Evolutionary conservation across 2,888 invertebrate species (phyloP), one percentile per base, ranked within the genome.

Genomic region (Augochlorella aurata): DNA sequence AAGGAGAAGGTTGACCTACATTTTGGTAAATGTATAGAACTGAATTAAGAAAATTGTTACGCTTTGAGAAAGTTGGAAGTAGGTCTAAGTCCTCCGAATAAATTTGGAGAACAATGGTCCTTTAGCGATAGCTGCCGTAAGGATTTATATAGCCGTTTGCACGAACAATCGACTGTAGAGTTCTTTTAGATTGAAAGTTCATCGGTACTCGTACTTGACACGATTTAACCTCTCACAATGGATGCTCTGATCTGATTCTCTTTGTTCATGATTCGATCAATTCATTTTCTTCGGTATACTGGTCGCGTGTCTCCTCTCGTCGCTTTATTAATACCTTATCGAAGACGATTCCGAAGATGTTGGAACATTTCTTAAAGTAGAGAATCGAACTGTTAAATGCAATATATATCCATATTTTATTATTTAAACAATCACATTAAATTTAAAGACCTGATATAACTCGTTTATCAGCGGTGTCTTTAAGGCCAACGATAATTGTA

Each of bases 261-360:
- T 45, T 38, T 16, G 69, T 44, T 65, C 63, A 44, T 80, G 75
- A 70, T 76, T 83, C 66, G 52, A 72, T 66, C 61, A 76, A 71
- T 58, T 58, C 24, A 58, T 58, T 58, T 80, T 29, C 47, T 24
- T 61, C 54, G 54, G 58, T 61, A 73, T 61, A 66, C 52, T 16
- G 73, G 72, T 79, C 83, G 80, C 38, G 45, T 38, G 44, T 38
- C 61, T 73, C n/a, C 14, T 58, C 14, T 24, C 24, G 24, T 58
- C 24, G n/a, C 7, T 24, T 24, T 24, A 24, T 58, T 58, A 47
- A 9, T 47, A 9, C 12, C 7, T 9, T 24, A 58, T 24, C 24
- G 24, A 24, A 14, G 24, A 14, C 0, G 24, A 24, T 24, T 24
- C 16, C 38, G 2, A 0, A 63, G 29, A 9, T 61, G 16, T 63